Evolutionary conservation across 2,113 vertebrate genomes (phyloP).

Genomic region (Silurus asotus): DNA sequence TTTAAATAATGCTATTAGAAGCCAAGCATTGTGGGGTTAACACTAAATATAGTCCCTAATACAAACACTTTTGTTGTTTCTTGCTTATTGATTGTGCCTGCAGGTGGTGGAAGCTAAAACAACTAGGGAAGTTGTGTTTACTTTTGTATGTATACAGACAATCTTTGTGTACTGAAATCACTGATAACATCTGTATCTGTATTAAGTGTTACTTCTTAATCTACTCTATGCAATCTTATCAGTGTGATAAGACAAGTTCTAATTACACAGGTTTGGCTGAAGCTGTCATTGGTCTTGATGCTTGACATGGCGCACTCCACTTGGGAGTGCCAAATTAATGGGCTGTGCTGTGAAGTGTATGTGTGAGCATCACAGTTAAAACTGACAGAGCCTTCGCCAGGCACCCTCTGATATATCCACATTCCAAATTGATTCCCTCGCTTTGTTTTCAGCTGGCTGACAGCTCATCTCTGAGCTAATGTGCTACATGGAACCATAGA

Average conservation of each 20-base stretch:
- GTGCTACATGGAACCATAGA: slow-evolving; percentile 39
- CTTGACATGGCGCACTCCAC: slow-evolving; percentile 44
- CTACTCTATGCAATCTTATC: background rate
- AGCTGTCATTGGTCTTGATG: slow-evolving; percentile 38
- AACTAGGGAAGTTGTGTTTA: background rate
- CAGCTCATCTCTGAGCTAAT: slow-evolving; percentile 57
- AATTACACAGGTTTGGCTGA: slow-evolving; percentile 26
- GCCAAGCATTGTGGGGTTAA: background rate
- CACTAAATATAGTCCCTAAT: slow-evolving; percentile 30
- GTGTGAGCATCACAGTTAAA: slow-evolving; percentile 34
- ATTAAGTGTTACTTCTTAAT: slow-evolving; percentile 5
- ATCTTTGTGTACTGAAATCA: background rate
- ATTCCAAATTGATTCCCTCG: slow-evolving; percentile 58
- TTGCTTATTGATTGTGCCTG: background rate
- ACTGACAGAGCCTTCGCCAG: slow-evolving; percentile 33
- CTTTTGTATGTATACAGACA: background rate
- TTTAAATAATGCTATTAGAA: slow-evolving; percentile 24
- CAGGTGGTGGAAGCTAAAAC: background rate
- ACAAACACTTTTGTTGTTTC: background rate
- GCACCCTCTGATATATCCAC: slow-evolving; percentile 38
- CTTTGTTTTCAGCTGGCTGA: slow-evolving; percentile 55
- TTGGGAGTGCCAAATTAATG: slow-evolving; percentile 47
- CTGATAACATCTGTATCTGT: background rate
- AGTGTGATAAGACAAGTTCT: slow-evolving; percentile 18
- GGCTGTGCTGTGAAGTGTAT: slow-evolving; percentile 31